Evolutionary conservation across 1,140 invertebrate species (phyloP).

Genomic region (Nilaparvata lugens): DNA sequence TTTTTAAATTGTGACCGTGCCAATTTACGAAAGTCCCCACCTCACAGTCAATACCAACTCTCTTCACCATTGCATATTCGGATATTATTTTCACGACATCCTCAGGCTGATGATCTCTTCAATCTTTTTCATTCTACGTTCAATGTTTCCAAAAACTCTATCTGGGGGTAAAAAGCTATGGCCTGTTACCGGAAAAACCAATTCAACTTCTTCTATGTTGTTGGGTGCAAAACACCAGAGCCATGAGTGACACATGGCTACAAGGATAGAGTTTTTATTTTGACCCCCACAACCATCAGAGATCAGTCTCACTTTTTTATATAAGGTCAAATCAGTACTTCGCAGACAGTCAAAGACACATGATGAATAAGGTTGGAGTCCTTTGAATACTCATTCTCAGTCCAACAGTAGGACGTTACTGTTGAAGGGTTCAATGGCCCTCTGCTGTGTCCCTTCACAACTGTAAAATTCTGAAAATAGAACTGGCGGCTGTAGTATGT

Average conservation of each 20-base stretch:
- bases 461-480: slow-evolving; percentile 33
- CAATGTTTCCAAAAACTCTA: slow-evolving; percentile 29
- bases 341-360: slow-evolving; percentile 21
- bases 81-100: no score
- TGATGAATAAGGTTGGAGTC: slow-evolving; percentile 31
- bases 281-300: slow-evolving; percentile 29
- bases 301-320: slow-evolving; percentile 21
- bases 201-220: not conserved
- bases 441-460: slow-evolving; percentile 29
- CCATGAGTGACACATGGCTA: slow-evolving; percentile 1
- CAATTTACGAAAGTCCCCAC: no score
- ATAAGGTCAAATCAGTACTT: slow-evolving; percentile 6
- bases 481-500: slow-evolving; percentile 33
- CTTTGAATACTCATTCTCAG: slow-evolving; percentile 28
- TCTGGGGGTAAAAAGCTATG: slow-evolving; percentile 30
- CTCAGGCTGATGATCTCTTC: no score
- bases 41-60: no score
- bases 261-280: slow-evolving; percentile 29
- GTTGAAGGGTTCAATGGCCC: slow-evolving; percentile 22
- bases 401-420: slow-evolving; percentile 29
- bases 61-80: no score
- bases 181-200: slow-evolving; percentile 24
- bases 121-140: slow-evolving; percentile 10
- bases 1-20: no score
- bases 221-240: slow-evolving; percentile 3